phyloP scores from a whole-genome alignment of 2,113 vertebrate species.

The Myotis yumanensis region DNA sequence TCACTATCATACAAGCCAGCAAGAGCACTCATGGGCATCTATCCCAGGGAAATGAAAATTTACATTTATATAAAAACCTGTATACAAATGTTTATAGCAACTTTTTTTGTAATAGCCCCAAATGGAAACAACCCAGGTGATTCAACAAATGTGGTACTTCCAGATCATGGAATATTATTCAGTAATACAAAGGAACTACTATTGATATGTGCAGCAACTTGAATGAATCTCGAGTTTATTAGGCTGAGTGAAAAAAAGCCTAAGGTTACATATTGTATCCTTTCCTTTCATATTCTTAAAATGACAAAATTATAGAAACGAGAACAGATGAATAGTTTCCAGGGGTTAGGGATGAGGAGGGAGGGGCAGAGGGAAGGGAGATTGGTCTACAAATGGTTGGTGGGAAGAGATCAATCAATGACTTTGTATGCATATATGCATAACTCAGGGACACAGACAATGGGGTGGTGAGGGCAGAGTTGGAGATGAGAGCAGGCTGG shows the following conservation, averaged over 20 bases:
- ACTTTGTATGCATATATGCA: too few species aligned
- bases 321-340: background rate
- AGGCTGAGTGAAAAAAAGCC: background rate
- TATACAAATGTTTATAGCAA: conserved; percentile 21
- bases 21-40: conserved; percentile 5
- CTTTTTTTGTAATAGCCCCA: background rate
- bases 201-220: background rate
- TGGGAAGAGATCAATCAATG: too few species aligned
- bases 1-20: conserved; percentile 10
- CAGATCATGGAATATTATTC: background rate
- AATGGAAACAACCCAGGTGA: background rate
- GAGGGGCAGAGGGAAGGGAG: too few species aligned
- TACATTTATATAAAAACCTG: conserved; percentile 16
- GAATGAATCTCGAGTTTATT: background rate
- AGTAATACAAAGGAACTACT: background rate
- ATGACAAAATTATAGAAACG: background rate
- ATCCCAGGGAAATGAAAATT: conserved; percentile 25
- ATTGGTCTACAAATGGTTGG: too few species aligned
- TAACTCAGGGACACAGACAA: too few species aligned
- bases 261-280: background rate
- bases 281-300: conserved; percentile 6
- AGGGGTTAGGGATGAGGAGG: background rate
- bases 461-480: too few species aligned
- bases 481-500: too few species aligned
- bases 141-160: background rate